These are phyloP conservation scores for Rhinichthys osculus DNA, from an alignment of 2,797 vertebrate species.

Conservation along the genomic window DNA sequence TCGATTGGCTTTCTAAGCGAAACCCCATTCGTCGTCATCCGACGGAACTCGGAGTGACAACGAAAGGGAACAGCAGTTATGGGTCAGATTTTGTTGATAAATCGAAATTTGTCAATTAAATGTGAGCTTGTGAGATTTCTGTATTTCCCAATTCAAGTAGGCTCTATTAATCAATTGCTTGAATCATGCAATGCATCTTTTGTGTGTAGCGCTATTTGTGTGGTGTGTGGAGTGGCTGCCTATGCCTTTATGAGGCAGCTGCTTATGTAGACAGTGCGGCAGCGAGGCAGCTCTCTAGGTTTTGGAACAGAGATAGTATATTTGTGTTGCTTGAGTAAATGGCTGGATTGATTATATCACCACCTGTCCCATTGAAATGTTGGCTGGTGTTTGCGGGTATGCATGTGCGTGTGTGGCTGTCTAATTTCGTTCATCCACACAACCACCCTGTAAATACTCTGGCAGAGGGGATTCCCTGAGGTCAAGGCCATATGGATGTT, in stretches of 20 bases:
- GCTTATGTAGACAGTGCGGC: background rate
- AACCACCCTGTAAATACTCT: conserved; percentile 34
- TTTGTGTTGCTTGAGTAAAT: conserved; percentile 55
- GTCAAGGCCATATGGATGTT: conserved; percentile 58
- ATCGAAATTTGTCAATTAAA: background rate
- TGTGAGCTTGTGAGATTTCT: background rate
- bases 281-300: conserved; percentile 13
- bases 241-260: background rate
- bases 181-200: background rate
- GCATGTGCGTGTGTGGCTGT: conserved; percentile 21
- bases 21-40: too few species aligned
- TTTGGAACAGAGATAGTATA: conserved; percentile 25
- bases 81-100: too few species aligned
- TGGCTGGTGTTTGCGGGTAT: conserved; percentile 2
- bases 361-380: conserved; percentile 48
- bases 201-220: conserved; percentile 8
- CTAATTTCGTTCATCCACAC: conserved; percentile 29
- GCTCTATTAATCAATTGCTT: background rate
- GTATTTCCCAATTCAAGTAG: background rate
- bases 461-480: conserved; percentile 46
- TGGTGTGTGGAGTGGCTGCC: background rate
- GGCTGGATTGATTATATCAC: conserved; percentile 50
- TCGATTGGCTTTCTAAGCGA: too few species aligned
- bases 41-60: too few species aligned
- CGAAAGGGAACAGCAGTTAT: too few species aligned